Percentiles rank a stretch among this genome's conserved stretches.
phyloP scores from a whole-genome alignment of 2,113 vertebrate species.

The Heptranchias perlo region DNA sequence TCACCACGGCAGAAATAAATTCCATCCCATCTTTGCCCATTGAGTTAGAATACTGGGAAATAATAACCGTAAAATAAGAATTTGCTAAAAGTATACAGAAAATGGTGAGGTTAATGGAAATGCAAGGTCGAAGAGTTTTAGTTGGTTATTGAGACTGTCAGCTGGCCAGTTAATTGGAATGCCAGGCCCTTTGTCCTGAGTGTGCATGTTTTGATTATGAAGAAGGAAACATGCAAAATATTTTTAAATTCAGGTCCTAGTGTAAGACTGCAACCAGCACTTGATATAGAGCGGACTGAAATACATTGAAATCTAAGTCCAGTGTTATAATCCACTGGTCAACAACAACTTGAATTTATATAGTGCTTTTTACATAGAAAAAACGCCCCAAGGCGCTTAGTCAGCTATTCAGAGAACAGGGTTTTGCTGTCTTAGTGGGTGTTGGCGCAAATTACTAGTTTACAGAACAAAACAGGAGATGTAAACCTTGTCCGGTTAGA shows the following conservation, averaged over 20 bases:
- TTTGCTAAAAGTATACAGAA: not conserved
- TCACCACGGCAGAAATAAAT: not conserved
- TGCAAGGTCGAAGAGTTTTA: not conserved
- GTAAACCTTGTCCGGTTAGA: not conserved
- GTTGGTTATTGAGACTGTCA: not conserved
- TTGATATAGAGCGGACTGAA: not conserved
- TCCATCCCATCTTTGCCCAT: not conserved
- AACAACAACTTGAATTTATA: not conserved
- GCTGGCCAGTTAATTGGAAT: not conserved
- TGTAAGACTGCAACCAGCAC: not conserved
- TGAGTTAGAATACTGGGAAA: not conserved
- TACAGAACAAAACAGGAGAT: not conserved
- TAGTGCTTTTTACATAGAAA: not conserved
- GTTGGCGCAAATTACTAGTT: not conserved
- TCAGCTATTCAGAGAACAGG: not conserved
- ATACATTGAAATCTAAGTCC: not conserved
- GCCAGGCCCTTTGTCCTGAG: not conserved
- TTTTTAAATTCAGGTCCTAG: not conserved
- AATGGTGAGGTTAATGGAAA: not conserved
- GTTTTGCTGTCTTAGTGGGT: not conserved
- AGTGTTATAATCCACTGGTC: not conserved
- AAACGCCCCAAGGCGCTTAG: not conserved
- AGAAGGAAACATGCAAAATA: not conserved
- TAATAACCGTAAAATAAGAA: not conserved
- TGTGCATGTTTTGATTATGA: not conserved